These are phyloP conservation scores for Melanaphis sacchari DNA, from an alignment of 1,140 invertebrate species.

Conservation along the genomic window DNA sequence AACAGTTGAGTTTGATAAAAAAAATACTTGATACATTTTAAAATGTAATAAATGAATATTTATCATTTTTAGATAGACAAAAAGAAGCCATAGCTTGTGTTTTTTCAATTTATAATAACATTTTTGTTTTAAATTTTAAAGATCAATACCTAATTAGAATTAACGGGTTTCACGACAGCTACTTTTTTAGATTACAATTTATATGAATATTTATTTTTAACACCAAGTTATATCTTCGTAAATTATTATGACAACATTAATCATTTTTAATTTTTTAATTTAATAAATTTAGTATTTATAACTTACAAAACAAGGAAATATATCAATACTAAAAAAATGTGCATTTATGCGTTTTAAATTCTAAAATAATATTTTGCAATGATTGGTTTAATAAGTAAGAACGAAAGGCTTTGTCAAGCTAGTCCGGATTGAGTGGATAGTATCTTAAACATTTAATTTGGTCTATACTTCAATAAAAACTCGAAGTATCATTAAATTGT, in stretches of 20 bases:
- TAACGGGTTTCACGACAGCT: background rate
- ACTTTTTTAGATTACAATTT: background rate
- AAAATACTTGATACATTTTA: background rate
- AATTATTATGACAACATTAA: background rate
- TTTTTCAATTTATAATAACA: background rate
- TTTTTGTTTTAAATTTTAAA: background rate
- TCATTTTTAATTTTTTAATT: background rate
- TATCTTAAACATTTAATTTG: background rate
- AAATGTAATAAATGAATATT: background rate
- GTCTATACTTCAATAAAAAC: background rate
- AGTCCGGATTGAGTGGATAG: background rate
- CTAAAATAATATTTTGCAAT: background rate
- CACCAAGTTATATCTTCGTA: background rate
- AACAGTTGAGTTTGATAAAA: background rate
- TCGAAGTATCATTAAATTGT: background rate
- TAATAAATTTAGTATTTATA: background rate
- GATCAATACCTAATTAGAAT: background rate
- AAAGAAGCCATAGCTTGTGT: background rate
- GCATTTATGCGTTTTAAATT: background rate
- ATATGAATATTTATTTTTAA: background rate
- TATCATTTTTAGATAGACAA: background rate
- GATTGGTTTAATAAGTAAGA: background rate
- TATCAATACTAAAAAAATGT: background rate
- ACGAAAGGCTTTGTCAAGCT: background rate
- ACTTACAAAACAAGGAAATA: background rate